phyloP scores from a whole-genome alignment of 2,888 invertebrate species.

The Gortyna flavago region DNA sequence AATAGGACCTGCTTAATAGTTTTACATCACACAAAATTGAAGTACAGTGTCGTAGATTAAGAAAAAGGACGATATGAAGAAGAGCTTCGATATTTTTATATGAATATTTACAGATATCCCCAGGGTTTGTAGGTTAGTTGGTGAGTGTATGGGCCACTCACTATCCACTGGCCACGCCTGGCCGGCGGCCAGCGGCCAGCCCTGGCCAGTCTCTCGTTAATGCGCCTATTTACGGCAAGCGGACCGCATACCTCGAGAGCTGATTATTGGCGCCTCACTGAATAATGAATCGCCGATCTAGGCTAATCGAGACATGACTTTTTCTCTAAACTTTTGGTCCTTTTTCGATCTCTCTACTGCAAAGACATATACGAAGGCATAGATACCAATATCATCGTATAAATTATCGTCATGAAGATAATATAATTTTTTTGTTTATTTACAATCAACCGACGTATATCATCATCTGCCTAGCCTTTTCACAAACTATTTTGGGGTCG shows the following conservation, averaged over 20 bases:
- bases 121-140: slow-evolving; percentile 82
- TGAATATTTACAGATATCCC: slow-evolving; percentile 72
- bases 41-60: slow-evolving; percentile 65
- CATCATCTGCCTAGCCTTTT: too few species aligned
- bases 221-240: slow-evolving; percentile 76
- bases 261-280: slow-evolving; percentile 84
- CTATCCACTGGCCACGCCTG: slow-evolving; percentile 31
- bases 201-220: slow-evolving; percentile 70
- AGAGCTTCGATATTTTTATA: slow-evolving; percentile 69
- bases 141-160: slow-evolving; percentile 67
- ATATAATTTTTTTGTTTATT: neutral
- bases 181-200: slow-evolving; percentile 55
- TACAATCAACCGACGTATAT: neutral
- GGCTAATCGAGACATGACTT: slow-evolving; percentile 82
- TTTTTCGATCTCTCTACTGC: slow-evolving; percentile 47
- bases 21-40: slow-evolving; percentile 53
- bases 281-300: slow-evolving; percentile 82
- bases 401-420: neutral
- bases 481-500: too few species aligned
- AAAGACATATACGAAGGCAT: slow-evolving; percentile 1
- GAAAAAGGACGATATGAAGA: slow-evolving; percentile 60
- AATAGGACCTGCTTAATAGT: slow-evolving; percentile 36
- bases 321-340: slow-evolving; percentile 66
- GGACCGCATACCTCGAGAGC: slow-evolving; percentile 75
- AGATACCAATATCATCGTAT: slow-evolving; percentile 8